These are phyloP conservation scores for Nymphalis io DNA, from an alignment of 1,140 invertebrate species.

Conservation along the genomic window DNA sequence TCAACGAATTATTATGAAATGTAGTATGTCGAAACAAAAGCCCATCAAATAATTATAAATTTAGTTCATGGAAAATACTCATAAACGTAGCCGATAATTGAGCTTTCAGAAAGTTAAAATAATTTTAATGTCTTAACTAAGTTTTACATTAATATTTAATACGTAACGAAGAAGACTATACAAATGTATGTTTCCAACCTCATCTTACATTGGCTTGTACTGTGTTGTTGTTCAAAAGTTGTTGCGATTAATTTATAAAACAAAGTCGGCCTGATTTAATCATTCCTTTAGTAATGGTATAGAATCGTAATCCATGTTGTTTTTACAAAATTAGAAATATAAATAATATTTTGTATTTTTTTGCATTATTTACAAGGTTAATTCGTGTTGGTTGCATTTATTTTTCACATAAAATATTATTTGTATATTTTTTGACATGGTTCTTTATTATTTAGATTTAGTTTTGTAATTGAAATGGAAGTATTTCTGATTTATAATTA, in stretches of 20 bases:
- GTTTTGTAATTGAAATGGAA: slow-evolving; percentile 44
- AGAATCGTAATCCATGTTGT: background rate
- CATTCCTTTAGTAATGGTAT: slow-evolving; percentile 4
- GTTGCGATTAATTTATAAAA: background rate
- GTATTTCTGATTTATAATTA: slow-evolving; percentile 50
- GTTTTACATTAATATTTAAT: background rate
- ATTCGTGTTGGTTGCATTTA: slow-evolving; percentile 15
- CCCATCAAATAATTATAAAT: background rate
- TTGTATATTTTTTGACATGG: slow-evolving; percentile 58
- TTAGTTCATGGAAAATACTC: background rate
- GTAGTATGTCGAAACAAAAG: background rate
- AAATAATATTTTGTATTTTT: slow-evolving; percentile 8
- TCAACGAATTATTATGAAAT: slow-evolving; percentile 11
- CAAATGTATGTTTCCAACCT: background rate
- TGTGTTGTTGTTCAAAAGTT: background rate
- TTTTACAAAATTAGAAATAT: background rate
- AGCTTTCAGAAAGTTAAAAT: background rate
- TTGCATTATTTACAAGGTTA: background rate
- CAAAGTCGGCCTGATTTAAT: background rate
- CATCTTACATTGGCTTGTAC: background rate
- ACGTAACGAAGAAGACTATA: background rate
- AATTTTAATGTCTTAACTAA: background rate
- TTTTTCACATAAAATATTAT: slow-evolving; percentile 19
- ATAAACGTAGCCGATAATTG: background rate
- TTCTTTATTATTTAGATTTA: slow-evolving; percentile 51